phyloP scores from a whole-genome alignment of 1,140 invertebrate species.

The Aleiodes sp. region DNA sequence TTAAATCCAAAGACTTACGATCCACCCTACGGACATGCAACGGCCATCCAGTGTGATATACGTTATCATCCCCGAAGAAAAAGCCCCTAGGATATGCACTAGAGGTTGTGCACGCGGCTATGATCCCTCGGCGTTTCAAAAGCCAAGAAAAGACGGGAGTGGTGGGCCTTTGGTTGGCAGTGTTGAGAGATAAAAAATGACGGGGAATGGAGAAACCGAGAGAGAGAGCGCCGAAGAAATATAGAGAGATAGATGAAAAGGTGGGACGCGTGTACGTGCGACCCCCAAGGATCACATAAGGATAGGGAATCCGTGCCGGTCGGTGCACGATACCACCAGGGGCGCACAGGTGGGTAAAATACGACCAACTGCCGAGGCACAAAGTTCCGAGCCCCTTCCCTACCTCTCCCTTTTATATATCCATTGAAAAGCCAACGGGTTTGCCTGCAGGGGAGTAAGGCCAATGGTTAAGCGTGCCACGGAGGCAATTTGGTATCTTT shows the following conservation, averaged over 20 bases:
- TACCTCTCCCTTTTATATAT: background rate
- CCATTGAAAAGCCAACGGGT: conserved; percentile 17
- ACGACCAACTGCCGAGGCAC: background rate
- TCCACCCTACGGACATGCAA: background rate
- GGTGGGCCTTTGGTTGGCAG: no score
- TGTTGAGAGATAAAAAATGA: background rate
- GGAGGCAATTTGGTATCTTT: conserved; percentile 39
- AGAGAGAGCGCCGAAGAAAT: no score
- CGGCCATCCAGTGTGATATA: conserved; percentile 16
- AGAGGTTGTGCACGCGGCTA: no score
- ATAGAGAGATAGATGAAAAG: conserved; percentile 8
- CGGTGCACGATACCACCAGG: conserved; percentile 33
- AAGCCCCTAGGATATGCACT: conserved; percentile 21
- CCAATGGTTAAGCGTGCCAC: conserved; percentile 31
- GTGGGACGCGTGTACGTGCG: background rate
- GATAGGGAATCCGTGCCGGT: conserved; percentile 20
- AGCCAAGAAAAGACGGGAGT: background rate
- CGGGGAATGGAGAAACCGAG: no score
- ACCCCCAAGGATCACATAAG: background rate
- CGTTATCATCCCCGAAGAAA: conserved; percentile 2
- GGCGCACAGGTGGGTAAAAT: conserved; percentile 27
- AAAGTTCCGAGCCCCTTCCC: background rate
- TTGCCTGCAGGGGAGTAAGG: conserved; percentile 29
- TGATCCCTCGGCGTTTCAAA: conserved; percentile 8
- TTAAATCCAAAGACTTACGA: conserved; percentile 18